These are phyloP conservation scores for Atherinosoma microstoma DNA, from an alignment of 2,797 vertebrate genomes.

Conservation along the genomic window DNA sequence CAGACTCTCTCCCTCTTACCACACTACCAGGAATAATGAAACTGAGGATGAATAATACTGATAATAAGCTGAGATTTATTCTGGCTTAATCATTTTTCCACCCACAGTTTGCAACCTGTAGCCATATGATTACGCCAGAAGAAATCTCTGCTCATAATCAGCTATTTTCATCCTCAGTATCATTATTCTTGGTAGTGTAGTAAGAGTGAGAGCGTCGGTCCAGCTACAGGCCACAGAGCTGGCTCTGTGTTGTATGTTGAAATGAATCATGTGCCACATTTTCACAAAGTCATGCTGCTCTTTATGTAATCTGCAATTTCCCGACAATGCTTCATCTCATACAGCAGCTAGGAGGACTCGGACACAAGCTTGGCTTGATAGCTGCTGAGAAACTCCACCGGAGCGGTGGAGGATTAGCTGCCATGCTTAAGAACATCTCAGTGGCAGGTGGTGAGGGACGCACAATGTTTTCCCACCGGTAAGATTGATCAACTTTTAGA, in stretches of 20 bases:
- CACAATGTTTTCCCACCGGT: constrained; percentile 26
- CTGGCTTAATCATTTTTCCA: background rate
- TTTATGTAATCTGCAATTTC: constrained; percentile 29
- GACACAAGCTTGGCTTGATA: constrained; percentile 30
- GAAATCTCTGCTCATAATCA: background rate
- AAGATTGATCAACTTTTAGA: constrained; percentile 33
- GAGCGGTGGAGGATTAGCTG: constrained; percentile 30
- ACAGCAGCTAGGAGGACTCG: constrained; percentile 2
- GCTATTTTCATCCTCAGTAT: background rate
- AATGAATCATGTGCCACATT: constrained; percentile 33
- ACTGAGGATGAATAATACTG: background rate
- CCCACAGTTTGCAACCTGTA: background rate
- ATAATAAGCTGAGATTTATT: background rate
- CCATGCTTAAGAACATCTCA: constrained; percentile 32
- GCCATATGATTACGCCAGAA: background rate
- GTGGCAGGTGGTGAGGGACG: constrained; percentile 19
- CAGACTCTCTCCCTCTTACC: background rate
- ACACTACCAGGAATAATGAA: background rate
- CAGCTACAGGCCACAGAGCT: background rate
- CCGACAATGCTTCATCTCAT: constrained; percentile 18
- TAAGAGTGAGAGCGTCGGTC: background rate
- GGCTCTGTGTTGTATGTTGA: constrained; percentile 3
- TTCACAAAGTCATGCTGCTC: constrained; percentile 38
- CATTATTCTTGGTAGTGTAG: background rate
- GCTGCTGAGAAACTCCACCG: constrained; percentile 42